Evolutionary conservation across 2,797 vertebrate species (phyloP), one percentile per base, ranked within the genome.

Genomic region (Sarcoramphus papa): DNA sequence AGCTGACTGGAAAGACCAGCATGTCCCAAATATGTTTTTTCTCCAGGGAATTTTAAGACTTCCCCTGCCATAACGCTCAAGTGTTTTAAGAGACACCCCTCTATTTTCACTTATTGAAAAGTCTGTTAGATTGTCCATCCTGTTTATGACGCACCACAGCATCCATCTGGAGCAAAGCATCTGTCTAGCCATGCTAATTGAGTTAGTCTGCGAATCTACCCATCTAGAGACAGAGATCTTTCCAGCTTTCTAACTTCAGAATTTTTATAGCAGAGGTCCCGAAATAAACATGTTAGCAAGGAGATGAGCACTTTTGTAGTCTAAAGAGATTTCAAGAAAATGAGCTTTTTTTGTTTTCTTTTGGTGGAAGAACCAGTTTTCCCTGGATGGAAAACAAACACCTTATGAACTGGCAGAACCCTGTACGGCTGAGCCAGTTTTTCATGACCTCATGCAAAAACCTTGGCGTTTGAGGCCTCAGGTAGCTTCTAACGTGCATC

Each of bases 121-220:
- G 13, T 82, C 80, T 77, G n/a, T 50, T 76, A 67, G 51, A 53
- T 60, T 89, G 74, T 78, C 79, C 54, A 30, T 75, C 47, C 43
- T 78, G 80, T 83, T 95, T 77, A 64, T 57, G 85, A 85, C 4
- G 0, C 31, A 43, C 59, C 43, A 33, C 18, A 87, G 83, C 72
- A 56, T 85, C 77, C 84, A 92, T 63, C 88, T 74, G 63, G 70
- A 93, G 84, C 77, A 92, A 95, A 89, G 68, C 80, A 95, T 79
- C 87, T 93, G 80, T 83, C 84, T 85, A 93, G 77, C 67, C 80
- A 47, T 0, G 0, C 54, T 92, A 87, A 93, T 69, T 85, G 60
- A 93, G 90, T 85, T 82, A 84, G 51, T 10, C 70, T 76, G 51
- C 7, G 5, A 73, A 82, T 88, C 59, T n/a, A 40, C 28, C 50